Base-by-base conservation (phyloP, 2,797 vertebrate genomes). In the Orientallactaga sibirica region DNA sequence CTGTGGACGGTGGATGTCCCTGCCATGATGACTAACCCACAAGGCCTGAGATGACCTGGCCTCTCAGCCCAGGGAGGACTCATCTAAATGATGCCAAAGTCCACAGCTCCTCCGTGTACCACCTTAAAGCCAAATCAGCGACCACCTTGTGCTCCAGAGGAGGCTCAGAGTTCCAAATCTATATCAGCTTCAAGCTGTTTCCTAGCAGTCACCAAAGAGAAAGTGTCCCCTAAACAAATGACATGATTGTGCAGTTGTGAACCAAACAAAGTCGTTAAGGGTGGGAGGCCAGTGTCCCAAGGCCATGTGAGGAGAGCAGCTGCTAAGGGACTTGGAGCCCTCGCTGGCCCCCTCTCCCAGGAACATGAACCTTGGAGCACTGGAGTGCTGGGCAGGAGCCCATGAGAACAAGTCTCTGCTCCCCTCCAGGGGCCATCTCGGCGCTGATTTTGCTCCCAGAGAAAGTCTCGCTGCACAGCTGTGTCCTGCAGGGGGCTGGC, bases 341-440 rank as follows among this genome's bases (percentile, higher is more conserved):
- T 85, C 87, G 87, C 96, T 92, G 91, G 96, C 93, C 80, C 93
- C 79, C 85, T 95, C 94, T 94, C 97, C 95, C 83, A 97, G 91
- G 96, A 96, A 80, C 92, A 83, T 90, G 90, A 97, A 95, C 93
- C 83, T 93, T 94, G 86, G 95, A 97, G 93, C n/a, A n/a, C 27
- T 24, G 1, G 0, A 20, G 27, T 41, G 8, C 66, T 97, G 97
- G 97, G 96, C 96, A 94, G 88, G 68, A 97, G 97, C 97, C 96
- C 96, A n/a, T 98, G 98, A 96, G 98, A 98, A 98, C 92, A 33
- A 76, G 33, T 52, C 83, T 89, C 76, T 0, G 25, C 94, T 94
- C 92, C 41, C 79, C 94, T 96, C 94, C 95, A 75, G 92, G 96
- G 96, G 22, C 37, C 33, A 22, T 92, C 93, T 67, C 58, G 55